Percentiles rank a stretch among this genome's conserved stretches.
phyloP scores from a whole-genome alignment of 2,888 invertebrate genomes.

The Biston betularia region DNA sequence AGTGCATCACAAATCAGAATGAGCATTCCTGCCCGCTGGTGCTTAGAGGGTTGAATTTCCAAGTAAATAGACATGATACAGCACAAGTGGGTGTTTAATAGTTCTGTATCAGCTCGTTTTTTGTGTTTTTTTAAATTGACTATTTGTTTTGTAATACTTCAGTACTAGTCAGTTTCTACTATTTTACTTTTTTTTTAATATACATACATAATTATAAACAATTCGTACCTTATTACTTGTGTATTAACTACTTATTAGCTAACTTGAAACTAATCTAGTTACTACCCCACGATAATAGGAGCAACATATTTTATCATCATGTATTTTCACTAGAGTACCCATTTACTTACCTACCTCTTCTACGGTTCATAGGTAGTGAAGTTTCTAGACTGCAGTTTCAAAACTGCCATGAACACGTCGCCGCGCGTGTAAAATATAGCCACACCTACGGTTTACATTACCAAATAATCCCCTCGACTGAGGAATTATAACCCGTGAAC shows the following conservation, averaged over 20 bases:
- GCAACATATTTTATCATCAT: background rate
- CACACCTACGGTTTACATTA: conserved; percentile 75
- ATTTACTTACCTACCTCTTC: background rate
- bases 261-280: too few species aligned
- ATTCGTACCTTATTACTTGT: too few species aligned
- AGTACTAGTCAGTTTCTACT: too few species aligned
- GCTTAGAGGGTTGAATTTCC: conserved; percentile 10
- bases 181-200: too few species aligned
- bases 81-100: background rate
- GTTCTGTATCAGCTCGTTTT: too few species aligned
- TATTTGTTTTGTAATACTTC: too few species aligned
- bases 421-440: conserved; percentile 73
- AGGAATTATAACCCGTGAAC: conserved; percentile 79
- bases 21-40: conserved; percentile 36
- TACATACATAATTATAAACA: too few species aligned
- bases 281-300: too few species aligned
- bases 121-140: too few species aligned
- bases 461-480: conserved; percentile 73
- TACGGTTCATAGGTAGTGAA: background rate
- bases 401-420: conserved; percentile 64
- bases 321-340: background rate
- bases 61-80: conserved; percentile 12
- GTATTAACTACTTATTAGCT: too few species aligned
- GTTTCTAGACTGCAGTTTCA: conserved; percentile 59
- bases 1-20: conserved; percentile 70